A percentile compares a stretch with the other conserved stretches of the same genome.
Conservation (phyloP, 2,888 invertebrate species). For the Eilema griseolum region DNA sequence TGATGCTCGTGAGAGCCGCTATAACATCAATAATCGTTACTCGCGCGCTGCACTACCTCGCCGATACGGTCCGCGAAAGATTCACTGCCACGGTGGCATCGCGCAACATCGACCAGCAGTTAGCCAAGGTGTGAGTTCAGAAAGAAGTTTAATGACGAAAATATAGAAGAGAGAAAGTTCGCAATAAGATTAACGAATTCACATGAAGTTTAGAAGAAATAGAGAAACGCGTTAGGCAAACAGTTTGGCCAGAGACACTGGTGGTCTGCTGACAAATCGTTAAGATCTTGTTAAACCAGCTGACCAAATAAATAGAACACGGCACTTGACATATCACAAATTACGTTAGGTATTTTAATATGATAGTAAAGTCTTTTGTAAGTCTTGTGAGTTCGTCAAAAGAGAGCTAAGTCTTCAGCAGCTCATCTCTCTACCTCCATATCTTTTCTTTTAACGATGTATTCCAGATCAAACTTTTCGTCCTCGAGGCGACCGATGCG, state of each 20-base stretch:
- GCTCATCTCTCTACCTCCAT: conserved; percentile 94
- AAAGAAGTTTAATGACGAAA: conserved; percentile 68
- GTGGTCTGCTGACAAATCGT: conserved; percentile 61
- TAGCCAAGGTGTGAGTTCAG: conserved; percentile 74
- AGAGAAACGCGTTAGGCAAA: conserved; percentile 77
- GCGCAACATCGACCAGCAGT: conserved; percentile 68
- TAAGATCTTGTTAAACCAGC: conserved; percentile 74
- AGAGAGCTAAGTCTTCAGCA: conserved; percentile 66
- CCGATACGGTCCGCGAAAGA: conserved; percentile 32
- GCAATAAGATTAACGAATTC: conserved; percentile 70
- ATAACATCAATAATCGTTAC: conserved; percentile 84
- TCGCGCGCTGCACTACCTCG: conserved; percentile 52
- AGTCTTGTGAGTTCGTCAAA: conserved; percentile 81
- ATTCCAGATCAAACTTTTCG: conserved; percentile 99
- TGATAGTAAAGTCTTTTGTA: conserved; percentile 67
- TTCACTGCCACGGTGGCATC: conserved; percentile 37
- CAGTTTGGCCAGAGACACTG: conserved; percentile 66
- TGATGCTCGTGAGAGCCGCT: conserved; percentile 90
- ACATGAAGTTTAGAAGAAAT: conserved; percentile 77
- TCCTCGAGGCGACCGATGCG: conserved; percentile 96
- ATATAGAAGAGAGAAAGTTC: conserved; percentile 73
- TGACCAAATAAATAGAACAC: conserved; percentile 78
- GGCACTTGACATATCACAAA: conserved; percentile 76
- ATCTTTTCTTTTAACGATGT: conserved; percentile 99
- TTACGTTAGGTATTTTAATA: conserved; percentile 72